Conservation (phyloP, 2,797 vertebrate species). For the Cryptoprocta ferox region DNA sequence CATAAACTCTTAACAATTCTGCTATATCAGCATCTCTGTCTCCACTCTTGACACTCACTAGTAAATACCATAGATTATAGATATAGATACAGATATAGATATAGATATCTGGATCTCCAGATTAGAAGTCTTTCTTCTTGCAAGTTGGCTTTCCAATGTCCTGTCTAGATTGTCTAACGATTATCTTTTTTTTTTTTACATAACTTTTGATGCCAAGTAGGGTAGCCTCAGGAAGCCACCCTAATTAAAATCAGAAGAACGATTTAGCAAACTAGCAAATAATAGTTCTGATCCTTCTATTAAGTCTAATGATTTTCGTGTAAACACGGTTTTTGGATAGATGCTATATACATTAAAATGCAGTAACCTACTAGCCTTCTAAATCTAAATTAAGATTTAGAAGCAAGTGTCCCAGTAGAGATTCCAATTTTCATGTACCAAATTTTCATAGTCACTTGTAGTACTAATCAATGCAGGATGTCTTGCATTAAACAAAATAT, state of each 20-base stretch:
- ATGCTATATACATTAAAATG: not conserved
- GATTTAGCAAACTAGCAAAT: not conserved
- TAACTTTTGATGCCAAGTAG: not conserved
- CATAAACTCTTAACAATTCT: not conserved
- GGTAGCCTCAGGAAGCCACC: not conserved
- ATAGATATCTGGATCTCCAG: not conserved
- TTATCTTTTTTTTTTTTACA: not conserved
- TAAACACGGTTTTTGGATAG: not conserved
- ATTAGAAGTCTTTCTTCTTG: not conserved
- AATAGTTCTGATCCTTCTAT: not conserved
- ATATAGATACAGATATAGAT: not conserved
- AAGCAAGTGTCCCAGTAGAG: not conserved
- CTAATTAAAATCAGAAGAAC: not conserved
- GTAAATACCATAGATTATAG: not conserved
- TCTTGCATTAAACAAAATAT: constrained; percentile 22
- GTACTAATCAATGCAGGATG: not conserved
- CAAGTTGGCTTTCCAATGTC: not conserved
- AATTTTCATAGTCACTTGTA: not conserved
- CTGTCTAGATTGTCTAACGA: not conserved
- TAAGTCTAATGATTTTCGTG: not conserved
- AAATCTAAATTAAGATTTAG: not conserved
- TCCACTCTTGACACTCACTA: not conserved
- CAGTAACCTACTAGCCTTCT: not conserved
- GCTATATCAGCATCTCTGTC: not conserved
- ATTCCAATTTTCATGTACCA: not conserved